Conservation (phyloP, 2,113 vertebrate genomes). For the Cottus gobio region DNA sequence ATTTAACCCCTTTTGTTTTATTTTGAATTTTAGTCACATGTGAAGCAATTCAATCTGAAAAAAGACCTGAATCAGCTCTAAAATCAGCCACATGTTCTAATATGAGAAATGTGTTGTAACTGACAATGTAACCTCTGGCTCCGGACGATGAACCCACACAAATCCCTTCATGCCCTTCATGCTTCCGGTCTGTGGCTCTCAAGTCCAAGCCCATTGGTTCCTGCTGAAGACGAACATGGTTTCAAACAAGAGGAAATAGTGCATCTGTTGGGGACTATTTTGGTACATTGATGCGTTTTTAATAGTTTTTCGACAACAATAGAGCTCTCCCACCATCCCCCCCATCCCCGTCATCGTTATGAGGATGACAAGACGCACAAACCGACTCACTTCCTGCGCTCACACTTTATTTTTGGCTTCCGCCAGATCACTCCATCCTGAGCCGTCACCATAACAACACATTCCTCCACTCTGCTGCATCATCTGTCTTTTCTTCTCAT, state of each 20-base stretch:
- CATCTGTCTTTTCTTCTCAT: slow-evolving; percentile 1
- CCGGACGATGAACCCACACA: not conserved
- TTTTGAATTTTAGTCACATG: not conserved
- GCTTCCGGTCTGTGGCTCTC: not conserved
- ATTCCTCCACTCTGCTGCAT: not conserved
- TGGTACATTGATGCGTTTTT: not conserved
- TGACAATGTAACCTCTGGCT: not conserved
- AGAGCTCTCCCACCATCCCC: not conserved
- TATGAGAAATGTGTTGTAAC: not conserved
- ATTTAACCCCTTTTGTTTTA: not conserved
- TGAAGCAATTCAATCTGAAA: not conserved
- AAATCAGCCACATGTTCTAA: not conserved
- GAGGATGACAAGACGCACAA: not conserved
- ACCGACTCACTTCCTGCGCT: not conserved
- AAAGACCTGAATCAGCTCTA: not conserved
- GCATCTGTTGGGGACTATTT: no score
- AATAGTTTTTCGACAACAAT: not conserved
- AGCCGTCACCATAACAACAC: slow-evolving; percentile 43
- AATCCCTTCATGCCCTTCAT: no score
- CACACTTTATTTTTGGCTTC: not conserved
- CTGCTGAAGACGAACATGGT: no score
- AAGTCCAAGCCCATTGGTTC: not conserved
- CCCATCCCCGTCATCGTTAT: not conserved
- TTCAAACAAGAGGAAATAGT: no score
- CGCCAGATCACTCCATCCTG: slow-evolving; percentile 2